Conservation (phyloP, 2,888 invertebrate species). For the Acanthopleura granulata region DNA sequence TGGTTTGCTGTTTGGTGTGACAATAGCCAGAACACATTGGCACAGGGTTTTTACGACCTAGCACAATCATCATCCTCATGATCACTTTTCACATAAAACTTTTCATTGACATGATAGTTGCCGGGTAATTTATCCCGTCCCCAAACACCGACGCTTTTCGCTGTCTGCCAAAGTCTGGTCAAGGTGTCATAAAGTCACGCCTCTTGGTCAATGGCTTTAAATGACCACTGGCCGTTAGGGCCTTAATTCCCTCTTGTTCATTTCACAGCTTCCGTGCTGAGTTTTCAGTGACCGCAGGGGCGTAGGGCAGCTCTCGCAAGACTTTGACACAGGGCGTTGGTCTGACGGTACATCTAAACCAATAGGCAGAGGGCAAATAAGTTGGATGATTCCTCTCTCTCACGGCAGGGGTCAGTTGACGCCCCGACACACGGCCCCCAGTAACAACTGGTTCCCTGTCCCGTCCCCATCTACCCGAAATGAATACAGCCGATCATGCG, state of each 20-base stretch:
- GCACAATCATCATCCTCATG: background rate
- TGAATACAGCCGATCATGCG: constrained; percentile 9
- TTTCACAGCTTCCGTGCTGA: background rate
- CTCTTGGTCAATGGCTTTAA: constrained; percentile 1
- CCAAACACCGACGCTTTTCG: constrained; percentile 1
- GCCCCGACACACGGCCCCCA: background rate
- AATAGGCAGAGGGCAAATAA: too few species aligned
- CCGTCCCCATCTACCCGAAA: background rate
- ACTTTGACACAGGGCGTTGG: background rate
- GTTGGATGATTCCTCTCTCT: background rate
- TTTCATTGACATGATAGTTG: constrained; percentile 7
- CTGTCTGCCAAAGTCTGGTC: background rate
- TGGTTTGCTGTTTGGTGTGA: too few species aligned
- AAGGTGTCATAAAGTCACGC: background rate
- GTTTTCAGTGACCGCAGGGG: background rate
- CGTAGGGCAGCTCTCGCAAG: background rate
- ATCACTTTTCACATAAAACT: constrained; percentile 6
- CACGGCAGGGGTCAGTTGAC: background rate
- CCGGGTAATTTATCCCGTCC: background rate
- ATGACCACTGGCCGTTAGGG: background rate
- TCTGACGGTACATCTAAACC: background rate
- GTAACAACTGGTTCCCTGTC: background rate
- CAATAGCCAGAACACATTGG: too few species aligned
- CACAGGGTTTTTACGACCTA: too few species aligned
- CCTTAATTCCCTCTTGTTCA: background rate